A percentile compares a stretch with the other conserved stretches of the same genome.
These are phyloP conservation scores for Accipiter cooperii DNA, from an alignment of 2,113 vertebrate genomes.

Conservation along the genomic window DNA sequence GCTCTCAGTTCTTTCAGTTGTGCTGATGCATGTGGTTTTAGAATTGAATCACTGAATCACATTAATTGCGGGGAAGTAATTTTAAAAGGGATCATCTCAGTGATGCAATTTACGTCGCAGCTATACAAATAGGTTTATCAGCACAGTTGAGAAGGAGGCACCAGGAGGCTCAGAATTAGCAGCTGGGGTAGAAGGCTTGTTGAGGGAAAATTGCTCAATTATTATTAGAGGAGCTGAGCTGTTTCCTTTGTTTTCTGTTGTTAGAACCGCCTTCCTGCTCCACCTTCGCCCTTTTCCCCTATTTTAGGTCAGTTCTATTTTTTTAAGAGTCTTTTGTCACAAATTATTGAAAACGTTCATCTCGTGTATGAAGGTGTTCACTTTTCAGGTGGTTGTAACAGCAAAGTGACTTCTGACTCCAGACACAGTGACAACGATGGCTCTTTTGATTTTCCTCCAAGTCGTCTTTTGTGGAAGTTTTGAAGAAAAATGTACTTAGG, in stretches of 20 bases:
- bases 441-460: neutral
- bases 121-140: neutral
- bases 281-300: neutral
- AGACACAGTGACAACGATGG: fast-evolving
- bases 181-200: neutral
- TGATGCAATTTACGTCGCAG: neutral
- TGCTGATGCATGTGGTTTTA: slow-evolving; percentile 20
- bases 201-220: slow-evolving; percentile 6
- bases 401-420: neutral
- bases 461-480: neutral
- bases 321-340: neutral
- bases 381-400: neutral
- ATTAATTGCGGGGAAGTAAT: neutral
- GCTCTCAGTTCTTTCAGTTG: neutral
- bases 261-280: neutral
- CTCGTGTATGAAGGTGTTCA: neutral
- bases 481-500: neutral
- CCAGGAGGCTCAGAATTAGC: neutral
- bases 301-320: neutral
- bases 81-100: neutral
- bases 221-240: neutral
- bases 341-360: neutral
- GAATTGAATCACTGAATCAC: slow-evolving; percentile 13
- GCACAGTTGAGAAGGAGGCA: neutral
- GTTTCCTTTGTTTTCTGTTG: slow-evolving; percentile 17